phyloP scores from a whole-genome alignment of 2,888 invertebrate genomes.

The Palloptera scutellata region DNA sequence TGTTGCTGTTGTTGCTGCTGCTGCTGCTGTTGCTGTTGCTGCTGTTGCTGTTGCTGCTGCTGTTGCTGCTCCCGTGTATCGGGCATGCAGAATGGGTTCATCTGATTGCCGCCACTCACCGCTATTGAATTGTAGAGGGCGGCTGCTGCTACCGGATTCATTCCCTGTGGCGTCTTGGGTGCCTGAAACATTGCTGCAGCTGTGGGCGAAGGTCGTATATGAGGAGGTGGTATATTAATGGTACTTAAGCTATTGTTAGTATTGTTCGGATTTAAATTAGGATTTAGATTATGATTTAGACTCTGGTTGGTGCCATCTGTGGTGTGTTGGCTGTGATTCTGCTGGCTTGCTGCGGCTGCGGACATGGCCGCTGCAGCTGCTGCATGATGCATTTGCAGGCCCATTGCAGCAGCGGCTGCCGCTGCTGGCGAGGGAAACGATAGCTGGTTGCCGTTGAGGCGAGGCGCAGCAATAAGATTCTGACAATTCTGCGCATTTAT shows the following conservation, averaged over 20 bases:
- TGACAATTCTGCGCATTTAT: conserved; percentile 52
- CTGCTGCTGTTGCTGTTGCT: conserved; percentile 65
- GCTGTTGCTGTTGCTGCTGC: conserved; percentile 68
- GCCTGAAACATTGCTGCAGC: conserved; percentile 82
- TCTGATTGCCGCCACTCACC: conserved; percentile 64
- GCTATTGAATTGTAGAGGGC: conserved; percentile 74
- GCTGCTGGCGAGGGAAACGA: conserved; percentile 64
- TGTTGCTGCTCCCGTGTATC: conserved; percentile 73
- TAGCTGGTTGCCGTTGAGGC: conserved; percentile 68
- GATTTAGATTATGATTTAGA: conserved; percentile 20
- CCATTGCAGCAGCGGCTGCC: conserved; percentile 65
- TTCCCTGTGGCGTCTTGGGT: conserved; percentile 78
- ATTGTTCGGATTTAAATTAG: conserved; percentile 34
- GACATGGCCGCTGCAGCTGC: conserved; percentile 60
- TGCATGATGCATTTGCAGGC: conserved; percentile 66
- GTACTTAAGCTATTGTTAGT: conserved; percentile 67
- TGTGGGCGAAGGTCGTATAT: conserved; percentile 75
- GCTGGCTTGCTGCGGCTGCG: conserved; percentile 50
- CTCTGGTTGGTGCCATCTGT: conserved; percentile 22
- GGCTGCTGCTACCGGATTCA: conserved; percentile 68
- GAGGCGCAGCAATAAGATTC: conserved; percentile 67
- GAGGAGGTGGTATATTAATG: conserved; percentile 71
- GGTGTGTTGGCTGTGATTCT: conserved; percentile 37
- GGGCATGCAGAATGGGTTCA: conserved; percentile 69
- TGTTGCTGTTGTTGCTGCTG: conserved; percentile 69